Evolutionary conservation across 1,140 invertebrate species (phyloP), one percentile per base, ranked within the genome.

Genomic region (Formica exsecta): DNA sequence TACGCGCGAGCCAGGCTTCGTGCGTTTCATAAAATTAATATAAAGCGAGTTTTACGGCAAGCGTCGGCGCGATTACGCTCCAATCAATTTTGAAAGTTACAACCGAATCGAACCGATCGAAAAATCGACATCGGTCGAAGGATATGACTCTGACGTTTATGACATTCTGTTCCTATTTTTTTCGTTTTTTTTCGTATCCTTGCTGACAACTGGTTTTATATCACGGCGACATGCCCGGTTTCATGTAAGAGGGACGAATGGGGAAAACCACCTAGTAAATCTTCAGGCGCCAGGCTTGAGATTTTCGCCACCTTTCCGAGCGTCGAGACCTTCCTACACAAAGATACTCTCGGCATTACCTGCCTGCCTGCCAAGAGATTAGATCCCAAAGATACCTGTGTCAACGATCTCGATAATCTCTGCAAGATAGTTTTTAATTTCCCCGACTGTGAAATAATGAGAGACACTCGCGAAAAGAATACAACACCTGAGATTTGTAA

Each of bases 241-340:
- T 59, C 25, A 3, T 44, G 16, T 1, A 48, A 54, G 44, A 62
- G 71, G 59, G 62, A 25, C 66, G 76, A 86, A 74, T 86, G 36
- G 61, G 57, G 64, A 81, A 83, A 86, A 86, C 87, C 80, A 86
- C 74, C 73, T 83, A 86, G 92, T 93, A 93, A 92, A 92, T 93
- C 92, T 92, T 87, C 2, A 91, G 92, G 92, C 93, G 92, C 93
- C 92, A 90, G 87, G 73, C 80, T 88, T 87, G 83, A 92, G 85
- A 88, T 93, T 93, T 93, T 93, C 89, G 91, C 92, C 92, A 93
- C 92, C 91, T 92, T 61, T 79, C 41, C 13, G 48, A 38, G 48
- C 71, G 84, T 81, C 70, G 66, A 61, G n/a, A 54, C 80, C 54
- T 84, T 44, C 74, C 88, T 83, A 64, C 83, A 75, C 79, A 75